Percentiles rank a stretch among this genome's conserved stretches.
phyloP scores from a whole-genome alignment of 2,888 invertebrate genomes.

The Litoditis marina region DNA sequence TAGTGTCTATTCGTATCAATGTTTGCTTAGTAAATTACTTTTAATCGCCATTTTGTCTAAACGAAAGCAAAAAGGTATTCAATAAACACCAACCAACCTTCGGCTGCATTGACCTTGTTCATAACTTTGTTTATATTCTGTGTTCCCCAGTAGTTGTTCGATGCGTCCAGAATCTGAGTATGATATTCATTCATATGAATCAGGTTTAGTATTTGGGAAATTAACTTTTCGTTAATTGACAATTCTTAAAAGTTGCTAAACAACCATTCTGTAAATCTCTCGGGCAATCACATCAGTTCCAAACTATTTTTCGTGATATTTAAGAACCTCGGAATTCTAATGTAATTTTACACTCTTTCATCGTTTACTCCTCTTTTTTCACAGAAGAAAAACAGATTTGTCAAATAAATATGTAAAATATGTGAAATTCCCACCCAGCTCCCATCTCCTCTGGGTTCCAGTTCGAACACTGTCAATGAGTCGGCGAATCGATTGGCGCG shows the following conservation, averaged over 20 bases:
- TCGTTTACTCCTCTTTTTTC: no score
- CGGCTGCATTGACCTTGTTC: constrained; percentile 2
- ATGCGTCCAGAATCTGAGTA: constrained; percentile 27
- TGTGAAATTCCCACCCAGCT: constrained; percentile 11
- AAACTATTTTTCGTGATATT: no score
- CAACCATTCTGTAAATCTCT: no score
- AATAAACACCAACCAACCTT: background rate
- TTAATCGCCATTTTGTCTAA: background rate
- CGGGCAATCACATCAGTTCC: no score
- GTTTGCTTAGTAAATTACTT: background rate
- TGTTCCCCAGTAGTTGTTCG: constrained; percentile 29
- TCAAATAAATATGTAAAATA: no score
- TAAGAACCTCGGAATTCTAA: no score
- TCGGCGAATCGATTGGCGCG: constrained; percentile 31
- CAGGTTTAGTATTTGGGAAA: no score
- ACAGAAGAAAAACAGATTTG: no score
- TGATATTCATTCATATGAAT: background rate
- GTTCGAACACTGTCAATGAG: constrained; percentile 22
- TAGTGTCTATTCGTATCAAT: background rate
- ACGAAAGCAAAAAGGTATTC: background rate
- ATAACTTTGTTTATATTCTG: background rate
- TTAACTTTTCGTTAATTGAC: no score
- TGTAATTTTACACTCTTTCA: no score
- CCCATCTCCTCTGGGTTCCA: constrained; percentile 26
- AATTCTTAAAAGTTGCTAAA: no score